These are phyloP conservation scores for Heptranchias perlo DNA, from an alignment of 2,113 vertebrate genomes.

Conservation along the genomic window DNA sequence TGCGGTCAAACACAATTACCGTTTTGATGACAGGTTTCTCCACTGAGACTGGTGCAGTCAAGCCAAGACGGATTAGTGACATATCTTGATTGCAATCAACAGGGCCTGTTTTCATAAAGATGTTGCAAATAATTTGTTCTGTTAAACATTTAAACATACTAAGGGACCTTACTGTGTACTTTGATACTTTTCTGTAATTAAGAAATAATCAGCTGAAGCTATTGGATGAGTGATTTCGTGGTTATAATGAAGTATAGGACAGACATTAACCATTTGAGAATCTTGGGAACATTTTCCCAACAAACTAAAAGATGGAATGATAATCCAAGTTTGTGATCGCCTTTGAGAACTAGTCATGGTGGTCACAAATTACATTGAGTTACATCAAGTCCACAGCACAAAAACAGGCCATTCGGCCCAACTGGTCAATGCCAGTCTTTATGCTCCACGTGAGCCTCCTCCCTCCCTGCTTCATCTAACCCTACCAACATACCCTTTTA, in stretches of 20 bases:
- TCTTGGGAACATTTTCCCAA: not conserved
- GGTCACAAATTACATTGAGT: too few species aligned
- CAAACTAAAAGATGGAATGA: not conserved
- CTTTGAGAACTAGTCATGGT: not conserved
- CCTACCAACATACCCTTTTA: too few species aligned
- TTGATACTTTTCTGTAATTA: conserved; percentile 11
- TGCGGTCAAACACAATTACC: conserved; percentile 12
- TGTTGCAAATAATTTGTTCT: conserved; percentile 15
- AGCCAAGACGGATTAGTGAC: not conserved
- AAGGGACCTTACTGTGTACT: not conserved
- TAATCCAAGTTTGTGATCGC: not conserved
- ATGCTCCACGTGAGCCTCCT: too few species aligned
- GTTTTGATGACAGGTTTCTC: conserved; percentile 5
- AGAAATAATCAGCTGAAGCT: not conserved
- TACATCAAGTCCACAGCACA: too few species aligned
- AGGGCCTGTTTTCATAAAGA: not conserved
- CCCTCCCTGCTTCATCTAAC: too few species aligned
- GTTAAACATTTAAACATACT: not conserved
- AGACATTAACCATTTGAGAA: not conserved
- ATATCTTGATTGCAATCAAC: conserved; percentile 13
- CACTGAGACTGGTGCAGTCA: not conserved
- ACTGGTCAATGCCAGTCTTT: too few species aligned
- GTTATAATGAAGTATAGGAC: too few species aligned
- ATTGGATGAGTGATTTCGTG: not conserved
- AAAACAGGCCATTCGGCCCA: too few species aligned